phyloP scores from a whole-genome alignment of 2,113 vertebrate species.

The Pteropus alecto region DNA sequence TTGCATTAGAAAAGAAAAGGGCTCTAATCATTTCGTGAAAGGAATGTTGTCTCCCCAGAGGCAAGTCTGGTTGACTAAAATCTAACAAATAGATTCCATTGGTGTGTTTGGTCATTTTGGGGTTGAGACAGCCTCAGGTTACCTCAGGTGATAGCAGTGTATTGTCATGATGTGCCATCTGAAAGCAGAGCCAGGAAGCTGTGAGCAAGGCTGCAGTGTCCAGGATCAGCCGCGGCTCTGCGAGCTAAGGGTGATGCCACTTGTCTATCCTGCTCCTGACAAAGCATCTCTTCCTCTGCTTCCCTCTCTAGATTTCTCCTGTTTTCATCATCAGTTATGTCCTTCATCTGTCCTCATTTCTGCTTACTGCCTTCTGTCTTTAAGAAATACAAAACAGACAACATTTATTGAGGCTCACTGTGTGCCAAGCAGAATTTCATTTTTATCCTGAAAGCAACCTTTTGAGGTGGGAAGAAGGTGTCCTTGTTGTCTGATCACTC shows the following conservation, averaged over 20 bases:
- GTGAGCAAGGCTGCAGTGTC: background rate
- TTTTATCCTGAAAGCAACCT: background rate
- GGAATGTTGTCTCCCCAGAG: background rate
- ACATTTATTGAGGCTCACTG: background rate
- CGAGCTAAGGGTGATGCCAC: background rate
- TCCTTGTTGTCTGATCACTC: background rate
- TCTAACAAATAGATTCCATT: background rate
- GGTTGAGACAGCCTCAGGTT: background rate
- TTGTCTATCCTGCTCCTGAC: background rate
- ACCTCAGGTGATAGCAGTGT: background rate
- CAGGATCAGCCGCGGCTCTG: background rate
- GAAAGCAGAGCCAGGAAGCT: constrained; percentile 7
- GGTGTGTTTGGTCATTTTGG: background rate
- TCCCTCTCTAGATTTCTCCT: background rate
- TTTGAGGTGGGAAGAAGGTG: background rate
- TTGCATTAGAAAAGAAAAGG: background rate
- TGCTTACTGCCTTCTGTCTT: background rate
- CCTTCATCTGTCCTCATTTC: background rate
- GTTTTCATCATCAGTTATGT: background rate
- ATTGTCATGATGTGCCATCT: background rate
- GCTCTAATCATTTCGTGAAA: background rate
- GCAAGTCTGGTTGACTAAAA: background rate
- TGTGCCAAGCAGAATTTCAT: background rate
- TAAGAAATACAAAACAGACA: background rate
- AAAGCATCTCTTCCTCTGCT: background rate